These are phyloP conservation scores for Chaetops frenatus DNA, from an alignment of 2,113 vertebrate genomes.

Conservation along the genomic window DNA sequence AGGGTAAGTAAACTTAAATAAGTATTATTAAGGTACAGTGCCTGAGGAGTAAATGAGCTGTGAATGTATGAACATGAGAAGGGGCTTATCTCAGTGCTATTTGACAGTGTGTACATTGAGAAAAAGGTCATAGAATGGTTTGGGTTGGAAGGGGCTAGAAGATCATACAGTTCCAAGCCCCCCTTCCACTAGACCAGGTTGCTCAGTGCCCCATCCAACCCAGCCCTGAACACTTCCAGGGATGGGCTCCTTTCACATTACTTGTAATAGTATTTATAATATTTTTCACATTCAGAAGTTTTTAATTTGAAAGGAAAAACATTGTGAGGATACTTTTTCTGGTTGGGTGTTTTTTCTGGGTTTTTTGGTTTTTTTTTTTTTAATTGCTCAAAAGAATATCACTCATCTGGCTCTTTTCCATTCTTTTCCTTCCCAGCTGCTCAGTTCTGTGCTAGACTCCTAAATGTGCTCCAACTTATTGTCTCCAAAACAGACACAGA, in stretches of 20 bases:
- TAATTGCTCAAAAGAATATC: neutral
- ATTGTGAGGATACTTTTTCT: neutral
- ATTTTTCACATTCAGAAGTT: neutral
- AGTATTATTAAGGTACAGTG: neutral
- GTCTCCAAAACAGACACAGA: neutral
- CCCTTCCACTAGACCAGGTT: neutral
- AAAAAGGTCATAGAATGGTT: neutral
- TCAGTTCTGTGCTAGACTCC: neutral
- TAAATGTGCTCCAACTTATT: neutral
- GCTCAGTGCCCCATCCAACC: neutral
- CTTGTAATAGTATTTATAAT: neutral
- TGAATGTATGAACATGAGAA: neutral
- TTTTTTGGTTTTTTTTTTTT: no score
- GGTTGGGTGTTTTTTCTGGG: no score
- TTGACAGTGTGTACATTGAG: neutral
- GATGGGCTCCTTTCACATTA: neutral
- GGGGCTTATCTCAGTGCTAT: neutral
- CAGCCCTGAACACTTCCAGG: neutral
- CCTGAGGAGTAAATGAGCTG: neutral
- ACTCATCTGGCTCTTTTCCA: neutral
- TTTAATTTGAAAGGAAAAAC: neutral
- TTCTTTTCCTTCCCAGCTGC: neutral
- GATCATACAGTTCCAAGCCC: neutral
- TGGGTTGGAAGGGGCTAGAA: neutral
- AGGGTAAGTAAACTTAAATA: neutral